phyloP scores from a whole-genome alignment of 2,888 invertebrate species.

The Abrostola triplasia region DNA sequence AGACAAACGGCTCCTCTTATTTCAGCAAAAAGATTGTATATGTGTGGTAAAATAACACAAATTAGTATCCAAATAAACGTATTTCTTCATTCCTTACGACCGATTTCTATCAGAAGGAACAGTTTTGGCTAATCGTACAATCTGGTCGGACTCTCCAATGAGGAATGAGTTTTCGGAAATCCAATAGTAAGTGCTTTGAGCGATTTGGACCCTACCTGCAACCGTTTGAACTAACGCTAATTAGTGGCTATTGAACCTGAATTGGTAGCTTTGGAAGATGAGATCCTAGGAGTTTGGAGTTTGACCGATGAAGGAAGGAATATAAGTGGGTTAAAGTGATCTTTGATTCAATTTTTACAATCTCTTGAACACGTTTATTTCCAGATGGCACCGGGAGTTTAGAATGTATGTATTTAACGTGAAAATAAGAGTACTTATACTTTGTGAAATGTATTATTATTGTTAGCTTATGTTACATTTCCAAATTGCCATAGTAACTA shows the following conservation, averaged over 20 bases:
- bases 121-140: conserved; percentile 23
- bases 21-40: too few species aligned
- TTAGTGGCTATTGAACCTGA: conserved; percentile 6
- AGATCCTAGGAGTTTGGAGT: not conserved
- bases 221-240: conserved; percentile 2
- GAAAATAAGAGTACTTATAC: too few species aligned
- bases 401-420: too few species aligned
- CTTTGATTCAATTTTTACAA: too few species aligned
- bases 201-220: not conserved
- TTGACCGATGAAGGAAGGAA: not conserved
- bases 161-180: conserved; percentile 50
- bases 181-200: conserved; percentile 15
- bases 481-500: too few species aligned
- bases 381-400: too few species aligned
- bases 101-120: conserved; percentile 13
- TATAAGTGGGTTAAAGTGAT: too few species aligned
- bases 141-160: conserved; percentile 38
- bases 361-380: too few species aligned
- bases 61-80: conserved; percentile 1
- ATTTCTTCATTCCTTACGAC: conserved; percentile 12
- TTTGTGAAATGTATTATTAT: too few species aligned
- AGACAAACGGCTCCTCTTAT: too few species aligned
- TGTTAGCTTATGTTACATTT: too few species aligned
- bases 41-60: too few species aligned
- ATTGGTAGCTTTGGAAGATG: not conserved